phyloP scores from a whole-genome alignment of 2,888 invertebrate genomes.

The Melieria picta region DNA sequence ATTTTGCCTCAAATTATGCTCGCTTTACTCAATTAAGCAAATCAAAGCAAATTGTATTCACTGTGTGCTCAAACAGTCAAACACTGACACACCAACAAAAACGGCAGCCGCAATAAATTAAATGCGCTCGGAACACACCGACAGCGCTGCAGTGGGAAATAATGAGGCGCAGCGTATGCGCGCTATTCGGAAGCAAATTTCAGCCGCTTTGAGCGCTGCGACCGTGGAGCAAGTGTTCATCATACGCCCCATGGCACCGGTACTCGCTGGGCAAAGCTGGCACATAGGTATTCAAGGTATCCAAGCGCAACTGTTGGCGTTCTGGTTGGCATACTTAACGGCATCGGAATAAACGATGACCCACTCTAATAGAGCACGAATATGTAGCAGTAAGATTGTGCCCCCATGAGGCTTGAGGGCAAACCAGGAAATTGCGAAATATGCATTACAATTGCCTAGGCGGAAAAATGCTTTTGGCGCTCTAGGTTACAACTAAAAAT shows the following conservation, averaged over 20 bases:
- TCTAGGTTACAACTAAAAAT: no score
- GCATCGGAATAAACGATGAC: no score
- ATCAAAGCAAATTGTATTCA: constrained; percentile 52
- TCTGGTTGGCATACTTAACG: no score
- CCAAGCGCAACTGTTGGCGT: no score
- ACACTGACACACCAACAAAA: background rate
- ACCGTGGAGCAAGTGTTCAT: background rate
- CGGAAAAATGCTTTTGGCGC: no score
- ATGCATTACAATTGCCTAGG: no score
- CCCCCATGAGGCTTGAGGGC: no score
- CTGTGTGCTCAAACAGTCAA: background rate
- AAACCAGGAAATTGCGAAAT: no score
- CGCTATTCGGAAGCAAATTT: constrained; percentile 4
- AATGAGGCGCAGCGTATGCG: background rate
- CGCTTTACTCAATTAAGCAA: constrained; percentile 60
- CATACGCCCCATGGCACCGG: background rate
- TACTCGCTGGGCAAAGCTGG: background rate
- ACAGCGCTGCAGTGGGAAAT: background rate
- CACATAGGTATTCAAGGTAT: no score
- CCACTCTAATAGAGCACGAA: no score
- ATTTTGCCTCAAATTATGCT: constrained; percentile 21
- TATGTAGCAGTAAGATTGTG: no score
- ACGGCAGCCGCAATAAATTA: background rate
- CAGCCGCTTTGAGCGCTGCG: no score
- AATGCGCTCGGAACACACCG: background rate